These are phyloP conservation scores for Hoplias malabaricus DNA, from an alignment of 2,113 vertebrate species.

Conservation along the genomic window DNA sequence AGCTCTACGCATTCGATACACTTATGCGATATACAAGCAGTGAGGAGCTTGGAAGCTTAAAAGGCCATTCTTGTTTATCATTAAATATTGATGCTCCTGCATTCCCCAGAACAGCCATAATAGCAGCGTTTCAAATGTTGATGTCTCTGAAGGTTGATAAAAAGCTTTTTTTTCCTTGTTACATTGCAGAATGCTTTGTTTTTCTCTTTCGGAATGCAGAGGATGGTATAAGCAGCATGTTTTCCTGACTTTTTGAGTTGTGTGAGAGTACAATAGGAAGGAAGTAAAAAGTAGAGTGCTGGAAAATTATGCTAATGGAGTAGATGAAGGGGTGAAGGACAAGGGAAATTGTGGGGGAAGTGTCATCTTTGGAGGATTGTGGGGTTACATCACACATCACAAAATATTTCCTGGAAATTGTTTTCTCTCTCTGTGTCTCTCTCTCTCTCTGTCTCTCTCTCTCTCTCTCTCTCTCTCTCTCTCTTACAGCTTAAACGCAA, in stretches of 20 bases:
- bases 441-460: not conserved
- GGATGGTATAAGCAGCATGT: slow-evolving; percentile 21
- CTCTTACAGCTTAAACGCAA: not conserved
- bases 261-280: slow-evolving; percentile 12
- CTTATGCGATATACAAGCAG: not conserved
- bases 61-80: slow-evolving; percentile 53
- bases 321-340: not conserved
- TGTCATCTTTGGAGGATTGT: slow-evolving; percentile 26
- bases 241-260: not conserved
- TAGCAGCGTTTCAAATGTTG: slow-evolving; percentile 40
- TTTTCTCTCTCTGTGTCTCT: slow-evolving; percentile 27
- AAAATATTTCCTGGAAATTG: slow-evolving; percentile 39
- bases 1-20: not conserved
- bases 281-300: slow-evolving; percentile 7
- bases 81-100: slow-evolving; percentile 61
- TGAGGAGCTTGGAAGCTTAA: slow-evolving; percentile 34
- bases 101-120: slow-evolving; percentile 54
- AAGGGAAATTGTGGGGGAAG: slow-evolving; percentile 10
- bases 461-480: not conserved
- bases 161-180: not conserved
- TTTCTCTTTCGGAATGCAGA: slow-evolving; percentile 27
- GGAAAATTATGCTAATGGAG: not conserved
- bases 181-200: not conserved
- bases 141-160: not conserved
- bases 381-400: no score